Evolutionary conservation across 1,140 invertebrate genomes (phyloP), one percentile per base, ranked within the genome.

Genomic region (Meteorus sp.): DNA sequence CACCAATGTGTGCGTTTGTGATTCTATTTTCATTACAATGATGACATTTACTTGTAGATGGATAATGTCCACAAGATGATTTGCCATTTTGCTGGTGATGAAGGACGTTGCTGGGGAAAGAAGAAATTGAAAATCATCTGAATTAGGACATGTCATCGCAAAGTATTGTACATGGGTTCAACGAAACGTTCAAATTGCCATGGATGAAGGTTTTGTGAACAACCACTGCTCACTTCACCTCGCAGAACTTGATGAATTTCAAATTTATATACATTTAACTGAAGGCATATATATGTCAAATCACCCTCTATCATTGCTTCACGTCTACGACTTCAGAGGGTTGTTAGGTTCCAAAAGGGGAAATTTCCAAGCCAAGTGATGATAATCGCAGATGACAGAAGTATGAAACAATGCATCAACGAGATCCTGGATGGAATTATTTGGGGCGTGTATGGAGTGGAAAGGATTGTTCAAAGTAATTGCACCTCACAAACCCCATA

Each of bases 341-440:
- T 57, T 59, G 39, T 11, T 31, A 35, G 37, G 39, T 47, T 25
- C 51, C 60, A 23, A 52, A 29, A 22, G 33, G 39, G 23, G 47
- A 41, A 44, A 54, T 39, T 43, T 37, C 51, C 52, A 45, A 20
- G n/a, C n/a, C n/a, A n/a, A n/a, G n/a, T n/a, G n/a, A 48, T 64
- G 63, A 65, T 72, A 74, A 72, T 74, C 63, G 60, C 33, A 60
- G 61, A 71, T 73, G 68, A 73, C 67, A 69, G 44, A 47, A 63
- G 45, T 35, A 56, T 67, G 67, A 72, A 74, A 74, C 72, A 75
- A 75, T 75, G 71, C 67, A 57, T 62, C 48, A n/a, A n/a, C 53
- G 56, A 61, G 56, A 63, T 66, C 45, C 47, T 39, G 41, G 25
- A 22, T 48, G 35, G 20, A 57, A n/a, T n/a, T 47, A 35, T 53